A percentile compares a stretch with the other conserved stretches of the same genome.
Evolutionary conservation across 2,888 invertebrate genomes (phyloP).

Genomic region (Saturnia pavonia): DNA sequence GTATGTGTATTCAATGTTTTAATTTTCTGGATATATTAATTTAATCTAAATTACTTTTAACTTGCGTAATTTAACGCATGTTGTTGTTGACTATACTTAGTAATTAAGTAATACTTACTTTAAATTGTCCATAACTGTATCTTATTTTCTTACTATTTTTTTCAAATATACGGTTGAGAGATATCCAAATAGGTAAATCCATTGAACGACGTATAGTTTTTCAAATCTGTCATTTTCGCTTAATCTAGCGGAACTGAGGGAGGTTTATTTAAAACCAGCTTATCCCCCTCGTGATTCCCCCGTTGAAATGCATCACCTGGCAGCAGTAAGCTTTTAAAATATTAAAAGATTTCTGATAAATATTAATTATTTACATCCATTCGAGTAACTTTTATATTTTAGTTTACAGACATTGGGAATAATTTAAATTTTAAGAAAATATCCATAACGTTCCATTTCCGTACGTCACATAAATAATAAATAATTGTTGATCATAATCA

Average conservation of each 20-base stretch:
- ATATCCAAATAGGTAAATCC: conserved; percentile 1
- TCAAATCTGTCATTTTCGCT: background rate
- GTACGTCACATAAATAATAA: background rate
- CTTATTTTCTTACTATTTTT: no score
- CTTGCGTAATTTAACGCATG: no score
- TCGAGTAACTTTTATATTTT: background rate
- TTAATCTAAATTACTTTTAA: no score
- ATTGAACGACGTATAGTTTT: background rate
- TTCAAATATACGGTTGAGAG: background rate
- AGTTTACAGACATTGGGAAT: background rate
- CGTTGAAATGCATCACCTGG: conserved; percentile 9
- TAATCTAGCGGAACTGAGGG: conserved; percentile 13
- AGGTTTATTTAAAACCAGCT: conserved; percentile 1
- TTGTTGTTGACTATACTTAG: no score
- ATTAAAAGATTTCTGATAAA: background rate
- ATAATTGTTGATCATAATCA: conserved; percentile 29
- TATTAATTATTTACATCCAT: background rate
- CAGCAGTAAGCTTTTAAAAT: background rate
- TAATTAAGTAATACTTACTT: no score
- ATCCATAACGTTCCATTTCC: background rate
- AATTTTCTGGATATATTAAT: no score
- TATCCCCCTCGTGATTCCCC: conserved; percentile 2
- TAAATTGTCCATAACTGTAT: no score
- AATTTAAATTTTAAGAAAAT: background rate
- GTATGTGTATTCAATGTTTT: no score